A percentile compares a stretch with the other conserved stretches of the same genome.
These are phyloP conservation scores for Solenopsis invicta DNA, from an alignment of 1,140 invertebrate genomes.

Conservation along the genomic window DNA sequence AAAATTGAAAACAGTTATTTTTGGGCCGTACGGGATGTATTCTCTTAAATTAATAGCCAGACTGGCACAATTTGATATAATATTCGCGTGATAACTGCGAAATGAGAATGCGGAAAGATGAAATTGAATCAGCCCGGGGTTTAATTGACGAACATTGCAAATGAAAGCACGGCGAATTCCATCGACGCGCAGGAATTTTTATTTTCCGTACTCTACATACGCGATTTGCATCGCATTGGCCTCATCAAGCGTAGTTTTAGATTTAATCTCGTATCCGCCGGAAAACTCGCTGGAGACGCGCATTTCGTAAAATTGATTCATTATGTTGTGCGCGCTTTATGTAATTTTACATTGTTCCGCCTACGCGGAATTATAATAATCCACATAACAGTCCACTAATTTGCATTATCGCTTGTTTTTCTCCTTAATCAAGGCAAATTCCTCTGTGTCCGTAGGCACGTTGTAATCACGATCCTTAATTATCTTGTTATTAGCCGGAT, in stretches of 20 bases:
- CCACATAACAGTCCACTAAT: conserved; percentile 4
- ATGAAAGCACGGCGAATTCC: conserved; percentile 52
- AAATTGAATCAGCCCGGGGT: conserved; percentile 46
- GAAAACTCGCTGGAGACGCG: neutral
- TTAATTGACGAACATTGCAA: conserved; percentile 60
- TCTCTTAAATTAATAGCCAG: conserved; percentile 32
- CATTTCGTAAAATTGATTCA: conserved; percentile 47
- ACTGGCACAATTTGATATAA: conserved; percentile 15
- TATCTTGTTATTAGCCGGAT: conserved; percentile 19
- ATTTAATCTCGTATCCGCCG: conserved; percentile 40
- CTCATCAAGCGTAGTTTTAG: conserved; percentile 50
- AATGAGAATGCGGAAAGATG: conserved; percentile 50
- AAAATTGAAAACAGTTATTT: conserved; percentile 27
- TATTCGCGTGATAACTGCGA: conserved; percentile 25
- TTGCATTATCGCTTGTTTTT: conserved; percentile 49
- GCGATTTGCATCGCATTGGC: conserved; percentile 47
- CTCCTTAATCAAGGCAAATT: conserved; percentile 37
- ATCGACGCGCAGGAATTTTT: conserved; percentile 42
- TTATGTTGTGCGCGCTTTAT: conserved; percentile 18
- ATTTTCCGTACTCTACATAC: conserved; percentile 51
- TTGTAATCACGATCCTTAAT: conserved; percentile 42
- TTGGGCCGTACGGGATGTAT: conserved; percentile 1
- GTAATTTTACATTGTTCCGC: conserved; percentile 24
- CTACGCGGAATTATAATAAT: conserved; percentile 35
- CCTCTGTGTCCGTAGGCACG: neutral